Evolutionary conservation across 2,113 vertebrate genomes (phyloP).

Genomic region (Pachypanchax playfairii): DNA sequence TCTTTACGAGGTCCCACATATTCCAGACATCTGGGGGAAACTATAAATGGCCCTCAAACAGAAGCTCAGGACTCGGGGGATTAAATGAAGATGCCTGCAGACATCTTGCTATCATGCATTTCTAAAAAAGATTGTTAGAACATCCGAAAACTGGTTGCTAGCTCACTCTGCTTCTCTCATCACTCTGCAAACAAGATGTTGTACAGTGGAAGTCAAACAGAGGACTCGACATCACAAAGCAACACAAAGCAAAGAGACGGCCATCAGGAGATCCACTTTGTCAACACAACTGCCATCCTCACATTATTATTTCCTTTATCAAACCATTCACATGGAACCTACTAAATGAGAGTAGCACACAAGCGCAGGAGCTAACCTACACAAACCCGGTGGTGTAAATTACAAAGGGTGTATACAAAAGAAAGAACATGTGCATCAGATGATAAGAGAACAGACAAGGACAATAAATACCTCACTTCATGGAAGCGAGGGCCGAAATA

Average conservation of each 20-base stretch:
- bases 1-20: too few relatives aligned
- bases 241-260: slow-evolving; percentile 16
- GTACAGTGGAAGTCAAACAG: slow-evolving; percentile 36
- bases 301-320: slow-evolving; percentile 47
- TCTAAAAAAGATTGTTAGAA: slow-evolving; percentile 17
- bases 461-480: slow-evolving; percentile 14
- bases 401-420: slow-evolving; percentile 40
- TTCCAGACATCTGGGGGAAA: too few relatives aligned
- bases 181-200: slow-evolving; percentile 18
- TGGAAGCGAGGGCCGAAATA: slow-evolving; percentile 2
- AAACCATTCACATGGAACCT: slow-evolving; percentile 67
- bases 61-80: too few relatives aligned
- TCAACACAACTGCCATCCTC: slow-evolving; percentile 39
- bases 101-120: slow-evolving; percentile 5
- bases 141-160: slow-evolving; percentile 9
- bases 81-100: slow-evolving; percentile 1
- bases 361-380: slow-evolving; percentile 12
- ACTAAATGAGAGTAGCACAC: slow-evolving; percentile 39
- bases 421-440: slow-evolving; percentile 22
- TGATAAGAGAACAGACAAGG: slow-evolving; percentile 9
- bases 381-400: slow-evolving; percentile 48
- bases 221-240: slow-evolving; percentile 13
- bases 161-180: slow-evolving; percentile 22
- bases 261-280: slow-evolving; percentile 32
- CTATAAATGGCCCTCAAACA: too few relatives aligned